Evolutionary conservation across 2,797 vertebrate genomes (phyloP), one percentile per base, ranked within the genome.

Genomic region (Nyctibius grandis): DNA sequence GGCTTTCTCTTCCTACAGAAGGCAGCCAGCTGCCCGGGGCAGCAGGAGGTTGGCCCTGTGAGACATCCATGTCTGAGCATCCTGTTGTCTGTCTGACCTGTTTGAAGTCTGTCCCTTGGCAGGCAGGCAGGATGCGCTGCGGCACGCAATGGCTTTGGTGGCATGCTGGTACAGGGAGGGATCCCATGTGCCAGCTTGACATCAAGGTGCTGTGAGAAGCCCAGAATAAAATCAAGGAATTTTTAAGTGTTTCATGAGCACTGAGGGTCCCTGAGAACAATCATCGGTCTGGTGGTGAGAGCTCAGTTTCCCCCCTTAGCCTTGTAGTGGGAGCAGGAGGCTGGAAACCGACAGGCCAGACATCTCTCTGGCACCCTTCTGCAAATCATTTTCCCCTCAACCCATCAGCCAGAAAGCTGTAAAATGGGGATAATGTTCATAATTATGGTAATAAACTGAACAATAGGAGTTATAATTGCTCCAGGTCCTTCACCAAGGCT

Each of bases 41-140:
- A 34, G 25, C 3, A 8, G 33, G 53, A 89, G 53, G 26, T 76
- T 7, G 11, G 68, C 42, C 57, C 81, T 64, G 54, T 25, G 34
- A 70, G 86, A 59, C 48, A 89, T 31, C 7, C 63, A 75, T 33
- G 42, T 76, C 72, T 42, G 84, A 95, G 74, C 19, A 0, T 59
- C 85, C 73, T 81, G 89, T 38, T 96, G 92, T 91, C 70, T 91
- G 68, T n/a, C 81, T 1, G 9, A 7, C 14, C 28, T 0, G 13
- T 96, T 70, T 95, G 95, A 96, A 96, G 91, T 9, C 48, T 56
- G 44, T 45, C 82, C 74, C 60, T 96, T 89, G 85, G 91, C 86
- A 68, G 70, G 70, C 85, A 45, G 73, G 84, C 85, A 94, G 96
- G 96, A 96, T 85, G 85, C 2, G 2, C 84, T 12, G 48, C 3